phyloP scores from a whole-genome alignment of 2,888 invertebrate genomes.

The Cremastinae sp. region DNA sequence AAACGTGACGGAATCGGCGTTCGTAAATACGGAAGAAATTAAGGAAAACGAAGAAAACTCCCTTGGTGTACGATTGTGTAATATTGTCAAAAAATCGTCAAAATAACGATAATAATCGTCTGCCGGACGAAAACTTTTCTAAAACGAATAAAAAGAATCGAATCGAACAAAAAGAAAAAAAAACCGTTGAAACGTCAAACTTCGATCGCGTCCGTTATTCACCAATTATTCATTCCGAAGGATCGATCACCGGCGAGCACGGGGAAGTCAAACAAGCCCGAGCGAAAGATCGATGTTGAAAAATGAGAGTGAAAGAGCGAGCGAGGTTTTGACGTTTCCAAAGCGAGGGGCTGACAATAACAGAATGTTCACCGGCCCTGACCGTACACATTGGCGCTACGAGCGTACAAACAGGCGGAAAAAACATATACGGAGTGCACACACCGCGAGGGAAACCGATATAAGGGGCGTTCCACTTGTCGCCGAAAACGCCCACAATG shows the following conservation, averaged over 20 bases:
- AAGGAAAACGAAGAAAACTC: too few species aligned
- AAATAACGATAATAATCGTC: too few species aligned
- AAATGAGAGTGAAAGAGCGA: conserved; percentile 1
- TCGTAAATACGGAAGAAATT: too few species aligned
- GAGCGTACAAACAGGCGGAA: conserved; percentile 22
- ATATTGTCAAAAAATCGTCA: too few species aligned
- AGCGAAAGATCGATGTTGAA: background rate
- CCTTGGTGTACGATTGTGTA: too few species aligned
- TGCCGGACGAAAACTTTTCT: too few species aligned
- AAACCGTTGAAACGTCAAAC: background rate
- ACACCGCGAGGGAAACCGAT: too few species aligned
- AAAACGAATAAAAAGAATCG: background rate
- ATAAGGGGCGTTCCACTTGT: too few species aligned
- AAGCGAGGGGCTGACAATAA: conserved; percentile 52
- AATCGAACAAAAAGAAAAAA: background rate
- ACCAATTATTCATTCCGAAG: conserved; percentile 1
- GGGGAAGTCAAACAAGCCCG: background rate
- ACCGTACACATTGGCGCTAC: conserved; percentile 47
- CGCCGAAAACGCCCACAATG: too few species aligned
- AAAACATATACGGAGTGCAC: conserved; percentile 4
- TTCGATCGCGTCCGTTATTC: background rate
- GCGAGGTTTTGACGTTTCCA: conserved; percentile 37
- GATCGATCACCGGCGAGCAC: background rate
- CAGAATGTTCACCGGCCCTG: conserved; percentile 60
- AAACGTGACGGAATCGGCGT: too few species aligned